These are phyloP conservation scores for Drosophila bocki DNA, from an alignment of 1,140 invertebrate genomes.

Conservation along the genomic window DNA sequence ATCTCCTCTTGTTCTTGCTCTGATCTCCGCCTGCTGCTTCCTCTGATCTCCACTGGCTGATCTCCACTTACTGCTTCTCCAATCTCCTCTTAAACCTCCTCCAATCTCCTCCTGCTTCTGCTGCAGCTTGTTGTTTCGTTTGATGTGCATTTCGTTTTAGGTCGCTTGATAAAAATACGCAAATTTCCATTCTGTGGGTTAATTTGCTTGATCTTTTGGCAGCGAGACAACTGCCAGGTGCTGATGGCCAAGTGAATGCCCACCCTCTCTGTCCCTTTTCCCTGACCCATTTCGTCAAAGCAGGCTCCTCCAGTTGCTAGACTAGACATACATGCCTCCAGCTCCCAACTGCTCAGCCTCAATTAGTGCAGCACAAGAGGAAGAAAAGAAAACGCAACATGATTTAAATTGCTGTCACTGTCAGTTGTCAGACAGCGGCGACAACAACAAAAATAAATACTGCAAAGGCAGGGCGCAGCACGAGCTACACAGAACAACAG, in stretches of 20 bases:
- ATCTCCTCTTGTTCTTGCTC: too few relatives aligned
- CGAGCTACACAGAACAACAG: conserved; percentile 16
- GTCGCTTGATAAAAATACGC: conserved; percentile 47
- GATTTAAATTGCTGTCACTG: conserved; percentile 78
- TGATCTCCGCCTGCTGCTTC: too few relatives aligned
- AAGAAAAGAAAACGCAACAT: conserved; percentile 60
- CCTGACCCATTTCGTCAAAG: conserved; percentile 3
- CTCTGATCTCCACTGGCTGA: too few relatives aligned
- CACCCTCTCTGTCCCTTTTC: not conserved
- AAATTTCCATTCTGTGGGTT: conserved; percentile 17
- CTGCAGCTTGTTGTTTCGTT: conserved; percentile 6
- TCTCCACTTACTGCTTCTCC: not conserved
- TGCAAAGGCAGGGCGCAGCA: conserved; percentile 16
- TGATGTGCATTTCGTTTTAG: conserved; percentile 39
- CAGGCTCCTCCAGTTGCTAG: conserved; percentile 8
- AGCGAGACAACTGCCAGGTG: conserved; percentile 25
- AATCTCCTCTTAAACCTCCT: not conserved
- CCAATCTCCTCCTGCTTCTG: not conserved
- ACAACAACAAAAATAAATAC: conserved; percentile 48
- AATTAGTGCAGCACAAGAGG: conserved; percentile 61
- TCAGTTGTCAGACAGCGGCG: conserved; percentile 73
- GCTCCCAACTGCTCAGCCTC: conserved; percentile 56
- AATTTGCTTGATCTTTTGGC: conserved; percentile 28
- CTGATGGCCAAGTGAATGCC: not conserved
- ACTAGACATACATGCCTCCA: not conserved